phyloP scores from a whole-genome alignment of 2,797 vertebrate genomes.

The Sebastes itinus region DNA sequence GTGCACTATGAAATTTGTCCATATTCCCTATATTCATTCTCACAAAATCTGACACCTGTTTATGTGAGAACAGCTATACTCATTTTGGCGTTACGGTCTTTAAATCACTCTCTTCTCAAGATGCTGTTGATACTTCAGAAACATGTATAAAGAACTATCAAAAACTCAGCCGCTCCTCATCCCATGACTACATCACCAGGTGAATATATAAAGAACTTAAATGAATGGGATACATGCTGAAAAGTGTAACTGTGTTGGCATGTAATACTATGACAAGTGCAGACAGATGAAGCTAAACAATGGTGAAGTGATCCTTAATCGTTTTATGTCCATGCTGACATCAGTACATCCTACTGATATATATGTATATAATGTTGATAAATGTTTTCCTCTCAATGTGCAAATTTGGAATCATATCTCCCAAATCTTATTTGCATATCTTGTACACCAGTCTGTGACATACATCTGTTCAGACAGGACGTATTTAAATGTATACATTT shows the following conservation, averaged over 20 bases:
- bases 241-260: background rate
- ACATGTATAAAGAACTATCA: background rate
- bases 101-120: background rate
- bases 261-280: background rate
- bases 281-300: background rate
- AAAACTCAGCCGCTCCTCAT: background rate
- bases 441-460: background rate
- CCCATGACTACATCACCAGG: background rate
- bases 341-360: background rate
- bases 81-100: background rate
- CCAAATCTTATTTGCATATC: background rate
- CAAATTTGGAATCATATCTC: background rate
- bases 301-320: background rate
- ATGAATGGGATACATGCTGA: background rate
- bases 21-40: background rate
- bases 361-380: background rate
- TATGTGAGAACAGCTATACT: background rate
- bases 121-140: background rate
- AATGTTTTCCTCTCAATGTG: background rate
- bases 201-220: background rate
- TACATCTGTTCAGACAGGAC: background rate
- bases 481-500: background rate
- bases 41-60: background rate
- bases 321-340: too few relatives aligned
- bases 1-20: background rate